Conservation (phyloP, 2,888 invertebrate genomes). For the Onthophagus sagittarius region DNA sequence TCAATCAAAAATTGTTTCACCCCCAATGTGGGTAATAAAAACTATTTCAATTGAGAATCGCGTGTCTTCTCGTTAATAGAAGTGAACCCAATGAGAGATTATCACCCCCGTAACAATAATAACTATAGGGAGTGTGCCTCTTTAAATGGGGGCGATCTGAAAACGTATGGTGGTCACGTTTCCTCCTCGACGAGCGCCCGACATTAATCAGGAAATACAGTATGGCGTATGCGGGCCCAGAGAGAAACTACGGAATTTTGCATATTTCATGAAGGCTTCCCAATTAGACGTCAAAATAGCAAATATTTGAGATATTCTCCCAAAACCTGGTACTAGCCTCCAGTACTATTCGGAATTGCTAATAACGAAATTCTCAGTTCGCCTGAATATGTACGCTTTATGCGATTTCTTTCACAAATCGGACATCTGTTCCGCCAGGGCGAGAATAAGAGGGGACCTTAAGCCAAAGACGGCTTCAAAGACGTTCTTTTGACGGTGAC, state of each 20-base stretch:
- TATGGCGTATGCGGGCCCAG: background rate
- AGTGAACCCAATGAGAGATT: background rate
- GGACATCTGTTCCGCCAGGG: background rate
- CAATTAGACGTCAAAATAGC: background rate
- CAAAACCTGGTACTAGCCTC: background rate
- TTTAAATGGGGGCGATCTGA: background rate
- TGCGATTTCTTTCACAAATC: background rate
- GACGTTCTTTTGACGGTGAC: background rate
- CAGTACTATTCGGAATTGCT: background rate
- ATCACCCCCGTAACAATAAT: background rate
- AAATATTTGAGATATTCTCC: background rate
- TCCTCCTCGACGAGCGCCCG: background rate
- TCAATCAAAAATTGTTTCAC: background rate
- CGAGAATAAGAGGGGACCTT: background rate
- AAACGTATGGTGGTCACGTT: background rate
- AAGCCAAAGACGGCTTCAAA: background rate
- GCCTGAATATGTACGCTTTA: background rate
- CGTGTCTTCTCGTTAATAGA: background rate
- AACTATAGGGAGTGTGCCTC: background rate
- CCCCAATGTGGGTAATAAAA: background rate
- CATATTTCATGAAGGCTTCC: background rate
- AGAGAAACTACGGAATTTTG: background rate
- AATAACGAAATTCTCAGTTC: background rate
- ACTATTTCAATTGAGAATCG: background rate
- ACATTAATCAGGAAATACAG: background rate